Conservation (phyloP, 2,888 invertebrate species). For the Chydorus sphaericus region DNA sequence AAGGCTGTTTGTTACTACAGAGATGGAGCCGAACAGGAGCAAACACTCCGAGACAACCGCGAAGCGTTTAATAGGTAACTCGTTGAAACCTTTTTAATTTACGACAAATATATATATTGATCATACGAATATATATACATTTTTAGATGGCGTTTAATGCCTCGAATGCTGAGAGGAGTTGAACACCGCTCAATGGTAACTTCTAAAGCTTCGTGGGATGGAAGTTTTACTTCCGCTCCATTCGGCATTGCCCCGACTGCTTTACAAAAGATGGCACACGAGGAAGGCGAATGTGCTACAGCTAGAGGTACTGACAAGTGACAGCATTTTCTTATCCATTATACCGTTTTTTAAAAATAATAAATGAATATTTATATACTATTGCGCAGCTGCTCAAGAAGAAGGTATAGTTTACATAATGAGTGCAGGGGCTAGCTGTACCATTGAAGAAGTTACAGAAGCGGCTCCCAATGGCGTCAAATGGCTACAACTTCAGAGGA, state of each 20-base stretch:
- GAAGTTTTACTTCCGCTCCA: slow-evolving; percentile 40
- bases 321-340: no score
- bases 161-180: slow-evolving; percentile 60
- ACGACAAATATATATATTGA: no score
- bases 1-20: slow-evolving; percentile 65
- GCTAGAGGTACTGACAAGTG: neutral
- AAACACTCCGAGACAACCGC: slow-evolving; percentile 53
- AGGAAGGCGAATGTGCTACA: slow-evolving; percentile 71
- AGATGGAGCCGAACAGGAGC: slow-evolving; percentile 69
- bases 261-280: slow-evolving; percentile 82
- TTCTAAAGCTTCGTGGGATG: slow-evolving; percentile 47
- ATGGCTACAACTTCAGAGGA: slow-evolving; percentile 86
- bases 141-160: slow-evolving; percentile 57
- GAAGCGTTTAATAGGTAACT: slow-evolving; percentile 57
- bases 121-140: slow-evolving; percentile 1
- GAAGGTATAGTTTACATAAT: slow-evolving; percentile 61
- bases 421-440: slow-evolving; percentile 72
- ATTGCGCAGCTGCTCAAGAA: slow-evolving; percentile 55
- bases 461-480: slow-evolving; percentile 58
- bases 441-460: slow-evolving; percentile 70
- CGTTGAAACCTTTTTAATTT: no score
- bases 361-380: neutral
- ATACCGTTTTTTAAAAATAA: neutral
- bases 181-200: slow-evolving; percentile 44
- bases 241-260: slow-evolving; percentile 72